Evolutionary conservation across 2,797 vertebrate species (phyloP).

Genomic region (Taenioides sp.): DNA sequence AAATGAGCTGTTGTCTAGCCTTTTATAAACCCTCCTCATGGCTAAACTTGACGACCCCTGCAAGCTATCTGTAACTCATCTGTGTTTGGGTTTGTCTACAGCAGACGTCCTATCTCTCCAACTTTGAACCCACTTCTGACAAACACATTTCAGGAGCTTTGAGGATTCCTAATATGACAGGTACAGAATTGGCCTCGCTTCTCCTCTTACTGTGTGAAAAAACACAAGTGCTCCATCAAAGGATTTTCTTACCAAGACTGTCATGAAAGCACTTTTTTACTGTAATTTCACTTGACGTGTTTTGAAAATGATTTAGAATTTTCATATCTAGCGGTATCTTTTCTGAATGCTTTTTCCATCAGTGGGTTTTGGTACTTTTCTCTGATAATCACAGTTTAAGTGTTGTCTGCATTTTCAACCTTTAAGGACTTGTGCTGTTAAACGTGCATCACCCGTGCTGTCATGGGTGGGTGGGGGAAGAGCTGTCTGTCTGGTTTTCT

Average conservation of each 20-base stretch:
- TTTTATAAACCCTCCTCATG: conserved; percentile 36
- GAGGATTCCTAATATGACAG: conserved; percentile 43
- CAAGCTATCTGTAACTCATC: conserved; percentile 59
- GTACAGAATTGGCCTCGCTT: conserved; percentile 31
- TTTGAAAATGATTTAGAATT: conserved; percentile 32
- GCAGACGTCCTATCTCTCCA: conserved; percentile 30
- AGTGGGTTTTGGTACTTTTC: conserved; percentile 16
- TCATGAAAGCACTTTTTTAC: conserved; percentile 40
- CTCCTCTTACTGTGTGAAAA: conserved; percentile 36
- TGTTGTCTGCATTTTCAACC: neutral
- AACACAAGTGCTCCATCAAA: conserved; percentile 36
- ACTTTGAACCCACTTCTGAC: conserved; percentile 48
- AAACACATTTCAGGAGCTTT: conserved; percentile 41
- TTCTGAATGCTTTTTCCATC: conserved; percentile 22
- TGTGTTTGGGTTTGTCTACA: conserved; percentile 69
- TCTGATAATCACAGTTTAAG: conserved; percentile 15
- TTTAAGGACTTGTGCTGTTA: conserved; percentile 8
- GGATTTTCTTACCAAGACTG: conserved; percentile 24
- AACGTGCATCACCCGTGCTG: conserved; percentile 18
- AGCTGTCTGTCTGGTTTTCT: conserved; percentile 27
- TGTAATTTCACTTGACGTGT: conserved; percentile 32
- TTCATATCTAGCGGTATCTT: conserved; percentile 26
- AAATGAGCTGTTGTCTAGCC: conserved; percentile 52
- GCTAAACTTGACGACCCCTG: conserved; percentile 43
- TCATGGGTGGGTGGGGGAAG: neutral